Evolutionary conservation across 53 echinoderm and acorn worm species (phyloP).

Genomic region (Patiria pectinifera): DNA sequence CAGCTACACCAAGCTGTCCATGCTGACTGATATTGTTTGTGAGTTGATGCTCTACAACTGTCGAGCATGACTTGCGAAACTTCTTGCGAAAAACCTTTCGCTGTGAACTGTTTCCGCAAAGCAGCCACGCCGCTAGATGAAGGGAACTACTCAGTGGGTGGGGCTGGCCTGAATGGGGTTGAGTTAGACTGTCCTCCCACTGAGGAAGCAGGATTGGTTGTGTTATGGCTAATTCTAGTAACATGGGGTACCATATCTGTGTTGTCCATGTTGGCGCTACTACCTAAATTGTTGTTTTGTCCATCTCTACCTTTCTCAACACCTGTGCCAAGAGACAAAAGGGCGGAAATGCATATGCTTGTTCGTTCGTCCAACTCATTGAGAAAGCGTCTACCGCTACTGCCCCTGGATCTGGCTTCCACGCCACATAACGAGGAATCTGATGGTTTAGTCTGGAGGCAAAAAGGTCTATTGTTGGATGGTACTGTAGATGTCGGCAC

Average conservation of each 20-base stretch:
- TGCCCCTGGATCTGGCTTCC: too few relatives aligned
- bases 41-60: constrained; percentile 36
- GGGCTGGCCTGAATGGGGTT: constrained; percentile 28
- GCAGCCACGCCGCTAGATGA: constrained; percentile 39
- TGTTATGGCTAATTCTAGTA: constrained; percentile 15
- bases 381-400: constrained; percentile 49
- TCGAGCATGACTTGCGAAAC: constrained; percentile 32
- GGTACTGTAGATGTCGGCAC: background rate
- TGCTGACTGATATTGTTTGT: constrained; percentile 59
- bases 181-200: constrained; percentile 5
- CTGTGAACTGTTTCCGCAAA: constrained; percentile 13
- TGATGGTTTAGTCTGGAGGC: constrained; percentile 65
- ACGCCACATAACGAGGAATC: too few relatives aligned
- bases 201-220: constrained; percentile 34
- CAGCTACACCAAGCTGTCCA: constrained; percentile 66
- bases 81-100: constrained; percentile 27
- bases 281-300: constrained; percentile 5
- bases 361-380: constrained; percentile 48
- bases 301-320: constrained; percentile 24
- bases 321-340: constrained; percentile 38
- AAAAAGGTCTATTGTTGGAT: constrained; percentile 63
- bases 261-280: constrained; percentile 58
- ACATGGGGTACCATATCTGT: constrained; percentile 47
- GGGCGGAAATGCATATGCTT: constrained; percentile 63
- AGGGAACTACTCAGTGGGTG: constrained; percentile 35